Percentiles rank a stretch among this genome's conserved stretches.
Evolutionary conservation across 2,797 vertebrate genomes (phyloP).

Genomic region (Selene dorsalis): DNA sequence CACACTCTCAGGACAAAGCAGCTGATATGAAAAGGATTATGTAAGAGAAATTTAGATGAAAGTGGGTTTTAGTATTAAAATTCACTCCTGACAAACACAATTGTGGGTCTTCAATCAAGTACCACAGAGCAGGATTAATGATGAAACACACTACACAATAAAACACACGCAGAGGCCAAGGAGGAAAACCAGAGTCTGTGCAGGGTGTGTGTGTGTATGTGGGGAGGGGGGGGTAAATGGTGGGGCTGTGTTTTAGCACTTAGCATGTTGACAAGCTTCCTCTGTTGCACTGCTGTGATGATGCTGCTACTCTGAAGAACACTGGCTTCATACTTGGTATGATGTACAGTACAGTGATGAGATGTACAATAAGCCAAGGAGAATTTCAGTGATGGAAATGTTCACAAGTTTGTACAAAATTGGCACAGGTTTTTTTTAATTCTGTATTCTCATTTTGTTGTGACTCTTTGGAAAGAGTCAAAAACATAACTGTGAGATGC

Average conservation of each 20-base stretch:
- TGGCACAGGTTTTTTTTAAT: too few relatives aligned
- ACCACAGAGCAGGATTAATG: slow-evolving; percentile 28
- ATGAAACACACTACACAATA: slow-evolving; percentile 37
- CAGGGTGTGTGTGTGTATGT: neutral
- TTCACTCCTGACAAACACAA: slow-evolving; percentile 51
- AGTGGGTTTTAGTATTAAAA: slow-evolving; percentile 51
- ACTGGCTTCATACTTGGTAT: too few relatives aligned
- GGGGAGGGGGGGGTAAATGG: too few relatives aligned
- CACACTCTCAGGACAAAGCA: slow-evolving; percentile 66
- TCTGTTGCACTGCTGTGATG: neutral
- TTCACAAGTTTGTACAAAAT: too few relatives aligned
- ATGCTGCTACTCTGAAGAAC: too few relatives aligned
- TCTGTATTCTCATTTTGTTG: too few relatives aligned
- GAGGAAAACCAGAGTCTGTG: neutral
- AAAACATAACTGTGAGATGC: too few relatives aligned
- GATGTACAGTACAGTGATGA: too few relatives aligned
- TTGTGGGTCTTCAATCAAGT: slow-evolving; percentile 41
- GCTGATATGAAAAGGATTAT: slow-evolving; percentile 64
- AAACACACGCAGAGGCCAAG: slow-evolving; percentile 24
- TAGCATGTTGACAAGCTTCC: neutral
- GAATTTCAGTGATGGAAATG: too few relatives aligned
- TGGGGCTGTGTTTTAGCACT: slow-evolving; percentile 3
- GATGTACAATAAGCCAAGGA: too few relatives aligned
- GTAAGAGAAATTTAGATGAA: slow-evolving; percentile 64
- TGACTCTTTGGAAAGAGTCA: too few relatives aligned